Percentiles rank a stretch among this genome's conserved stretches.
These are phyloP conservation scores for Hemaris fuciformis DNA, from an alignment of 2,888 invertebrate species.

Conservation along the genomic window DNA sequence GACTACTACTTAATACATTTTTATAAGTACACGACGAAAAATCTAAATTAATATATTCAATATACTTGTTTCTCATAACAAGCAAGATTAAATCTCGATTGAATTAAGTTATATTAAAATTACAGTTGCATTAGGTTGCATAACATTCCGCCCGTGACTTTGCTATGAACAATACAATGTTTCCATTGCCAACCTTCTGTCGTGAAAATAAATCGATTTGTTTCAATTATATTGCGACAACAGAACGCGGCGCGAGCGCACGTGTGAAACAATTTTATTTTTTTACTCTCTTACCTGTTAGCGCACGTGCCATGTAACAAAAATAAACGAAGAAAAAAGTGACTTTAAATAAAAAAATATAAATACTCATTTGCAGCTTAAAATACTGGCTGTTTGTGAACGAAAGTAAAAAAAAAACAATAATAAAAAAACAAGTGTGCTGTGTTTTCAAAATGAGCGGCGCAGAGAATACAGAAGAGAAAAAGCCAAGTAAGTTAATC, in stretches of 20 bases:
- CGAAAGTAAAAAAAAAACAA: not conserved
- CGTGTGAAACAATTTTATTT: not conserved
- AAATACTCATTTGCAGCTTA: no score
- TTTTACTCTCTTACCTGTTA: not conserved
- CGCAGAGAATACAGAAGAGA: conserved; percentile 15
- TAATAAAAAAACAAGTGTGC: not conserved
- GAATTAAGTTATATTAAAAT: not conserved
- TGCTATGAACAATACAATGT: conserved; percentile 19
- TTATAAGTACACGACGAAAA: no score
- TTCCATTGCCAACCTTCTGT: conserved; percentile 15
- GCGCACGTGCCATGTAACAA: conserved; percentile 4
- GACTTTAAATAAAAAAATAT: not conserved
- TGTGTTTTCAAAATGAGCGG: conserved; percentile 22
- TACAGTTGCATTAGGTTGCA: not conserved
- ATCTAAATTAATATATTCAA: not conserved
- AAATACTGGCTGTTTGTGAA: not conserved
- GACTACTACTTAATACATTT: no score
- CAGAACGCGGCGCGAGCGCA: not conserved
- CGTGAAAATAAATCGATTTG: conserved; percentile 6
- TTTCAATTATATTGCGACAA: not conserved
- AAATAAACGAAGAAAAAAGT: not conserved
- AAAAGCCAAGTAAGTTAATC: conserved; percentile 23
- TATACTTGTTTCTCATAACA: not conserved
- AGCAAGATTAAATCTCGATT: not conserved
- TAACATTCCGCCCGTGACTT: conserved; percentile 19